phyloP scores from a whole-genome alignment of 2,797 vertebrate genomes.

The Pangasius macronema region DNA sequence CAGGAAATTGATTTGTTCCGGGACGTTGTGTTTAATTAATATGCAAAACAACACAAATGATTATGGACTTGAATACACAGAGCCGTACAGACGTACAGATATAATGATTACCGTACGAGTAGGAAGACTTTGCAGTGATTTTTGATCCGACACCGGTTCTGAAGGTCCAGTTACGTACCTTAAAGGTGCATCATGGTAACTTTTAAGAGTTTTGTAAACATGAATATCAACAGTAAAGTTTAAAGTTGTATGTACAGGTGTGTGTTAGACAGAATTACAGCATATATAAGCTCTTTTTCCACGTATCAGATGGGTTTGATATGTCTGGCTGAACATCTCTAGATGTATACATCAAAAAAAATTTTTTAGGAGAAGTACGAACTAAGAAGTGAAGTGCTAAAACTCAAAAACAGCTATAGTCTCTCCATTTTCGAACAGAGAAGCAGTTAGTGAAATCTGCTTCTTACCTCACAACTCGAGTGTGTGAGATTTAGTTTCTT shows the following conservation, averaged over 20 bases:
- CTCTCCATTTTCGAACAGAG: too few relatives aligned
- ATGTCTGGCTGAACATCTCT: neutral
- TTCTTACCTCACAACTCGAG: constrained; percentile 89
- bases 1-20: neutral
- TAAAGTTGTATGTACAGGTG: neutral
- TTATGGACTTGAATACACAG: neutral
- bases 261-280: neutral
- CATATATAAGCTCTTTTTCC: neutral
- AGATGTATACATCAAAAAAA: neutral
- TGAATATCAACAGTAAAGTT: neutral
- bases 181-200: neutral
- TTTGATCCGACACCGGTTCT: neutral
- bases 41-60: neutral
- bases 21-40: neutral
- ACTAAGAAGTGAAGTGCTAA: too few relatives aligned
- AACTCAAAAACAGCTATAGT: too few relatives aligned
- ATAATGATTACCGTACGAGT: neutral
- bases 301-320: neutral
- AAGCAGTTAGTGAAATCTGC: constrained; percentile 93
- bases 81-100: neutral
- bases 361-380: too few relatives aligned
- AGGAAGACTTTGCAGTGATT: neutral
- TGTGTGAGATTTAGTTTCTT: constrained; percentile 87
- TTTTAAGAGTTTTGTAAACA: neutral
- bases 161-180: neutral